Conservation (phyloP, 2,888 invertebrate species). For the Trissoscelio sp. region DNA sequence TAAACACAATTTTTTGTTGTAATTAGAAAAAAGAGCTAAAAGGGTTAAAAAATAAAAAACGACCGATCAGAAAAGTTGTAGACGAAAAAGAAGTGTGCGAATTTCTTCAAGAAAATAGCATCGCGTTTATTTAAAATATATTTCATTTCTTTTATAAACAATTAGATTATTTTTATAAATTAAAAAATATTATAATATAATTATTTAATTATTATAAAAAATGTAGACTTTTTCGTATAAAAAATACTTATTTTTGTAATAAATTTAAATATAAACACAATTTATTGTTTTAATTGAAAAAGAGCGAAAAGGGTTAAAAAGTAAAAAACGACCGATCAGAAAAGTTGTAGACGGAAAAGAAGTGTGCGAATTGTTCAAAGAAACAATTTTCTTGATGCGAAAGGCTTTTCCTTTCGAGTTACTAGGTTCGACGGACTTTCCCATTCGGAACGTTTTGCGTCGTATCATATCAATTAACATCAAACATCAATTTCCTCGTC, state of each 20-base stretch:
- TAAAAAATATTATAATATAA: too few relatives aligned
- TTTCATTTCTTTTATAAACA: too few relatives aligned
- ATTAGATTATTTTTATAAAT: too few relatives aligned
- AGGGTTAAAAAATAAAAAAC: not conserved
- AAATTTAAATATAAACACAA: too few relatives aligned
- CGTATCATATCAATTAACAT: conserved; percentile 52
- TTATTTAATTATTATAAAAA: too few relatives aligned
- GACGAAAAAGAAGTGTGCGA: conserved; percentile 30
- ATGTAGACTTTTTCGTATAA: too few relatives aligned
- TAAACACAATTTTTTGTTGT: too few relatives aligned
- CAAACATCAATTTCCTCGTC: conserved; percentile 52
- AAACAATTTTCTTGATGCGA: conserved; percentile 11
- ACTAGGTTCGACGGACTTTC: conserved; percentile 16
- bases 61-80: too few relatives aligned
- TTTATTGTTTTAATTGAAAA: too few relatives aligned
- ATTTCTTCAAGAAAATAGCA: not conserved
- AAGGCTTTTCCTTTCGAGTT: conserved; percentile 32
- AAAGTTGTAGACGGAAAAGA: conserved; percentile 41
- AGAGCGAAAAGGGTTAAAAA: not conserved
- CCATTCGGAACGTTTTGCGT: conserved; percentile 30
- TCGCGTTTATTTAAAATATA: too few relatives aligned
- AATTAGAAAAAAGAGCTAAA: not conserved
- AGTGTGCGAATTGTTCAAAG: not conserved
- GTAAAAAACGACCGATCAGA: too few relatives aligned
- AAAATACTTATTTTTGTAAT: too few relatives aligned